Conservation (phyloP, 2,113 vertebrate species). For the Ciconia stormi region DNA sequence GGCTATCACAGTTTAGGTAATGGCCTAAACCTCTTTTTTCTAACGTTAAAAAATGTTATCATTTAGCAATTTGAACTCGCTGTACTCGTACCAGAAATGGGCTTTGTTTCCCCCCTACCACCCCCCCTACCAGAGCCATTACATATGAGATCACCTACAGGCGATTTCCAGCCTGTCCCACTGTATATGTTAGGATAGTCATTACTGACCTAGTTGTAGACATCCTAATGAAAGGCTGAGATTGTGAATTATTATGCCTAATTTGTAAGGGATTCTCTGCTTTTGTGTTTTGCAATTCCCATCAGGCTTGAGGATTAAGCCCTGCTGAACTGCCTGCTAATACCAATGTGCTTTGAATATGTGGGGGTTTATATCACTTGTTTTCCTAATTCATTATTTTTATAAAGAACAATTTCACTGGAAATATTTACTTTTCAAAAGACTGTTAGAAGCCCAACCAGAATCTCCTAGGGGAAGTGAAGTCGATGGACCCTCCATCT, state of each 20-base stretch:
- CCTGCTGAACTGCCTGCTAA: constrained; percentile 28
- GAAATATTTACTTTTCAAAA: constrained; percentile 34
- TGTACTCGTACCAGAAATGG: not conserved
- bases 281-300: constrained; percentile 53
- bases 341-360: constrained; percentile 38
- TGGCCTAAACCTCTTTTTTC: not conserved
- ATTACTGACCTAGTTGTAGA: constrained; percentile 59
- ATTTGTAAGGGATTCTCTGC: constrained; percentile 62
- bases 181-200: not conserved
- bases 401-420: constrained; percentile 8
- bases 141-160: not conserved
- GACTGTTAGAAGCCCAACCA: not conserved
- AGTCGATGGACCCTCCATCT: not conserved
- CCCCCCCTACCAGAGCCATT: not conserved
- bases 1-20: not conserved
- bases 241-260: constrained; percentile 59
- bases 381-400: constrained; percentile 42
- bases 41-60: not conserved
- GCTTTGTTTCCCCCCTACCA: not conserved
- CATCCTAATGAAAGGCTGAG: constrained; percentile 29
- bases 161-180: constrained; percentile 3
- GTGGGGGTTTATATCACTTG: constrained; percentile 1
- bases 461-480: not conserved
- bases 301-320: constrained; percentile 35
- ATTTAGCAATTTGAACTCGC: not conserved